Evolutionary conservation across 2,888 invertebrate genomes (phyloP), one percentile per base, ranked within the genome.

Genomic region (Hyposoter dolosus): DNA sequence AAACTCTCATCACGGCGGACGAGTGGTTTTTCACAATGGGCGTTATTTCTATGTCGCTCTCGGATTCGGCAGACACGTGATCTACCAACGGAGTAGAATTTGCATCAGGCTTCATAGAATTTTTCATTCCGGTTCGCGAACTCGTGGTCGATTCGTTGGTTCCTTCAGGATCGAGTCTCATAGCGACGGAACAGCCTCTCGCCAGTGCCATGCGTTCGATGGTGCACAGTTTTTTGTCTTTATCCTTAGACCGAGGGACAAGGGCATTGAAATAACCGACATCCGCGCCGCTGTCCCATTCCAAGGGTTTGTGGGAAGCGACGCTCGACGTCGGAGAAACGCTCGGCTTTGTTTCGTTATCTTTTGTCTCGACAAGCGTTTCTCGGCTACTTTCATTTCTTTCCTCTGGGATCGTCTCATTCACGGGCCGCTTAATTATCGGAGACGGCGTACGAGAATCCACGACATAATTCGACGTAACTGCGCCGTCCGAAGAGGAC

Each of bases 261-360:
- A 91, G 88, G 19, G 95, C 95, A 89, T 96, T 96, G 45, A 94
- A 95, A 93, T 98, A 98, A 0, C 98, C 98, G 66, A 98, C 97
- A 94, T 98, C 98, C 0, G 97, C 98, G 35, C 98, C 96, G 53
- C 97, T 98, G 92, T 98, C 98, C 98, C 98, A 98, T 94, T 98
- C 98, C 2, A 98, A 94, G 87, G 96, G 97, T 76, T 96, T 96
- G 90, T 96, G 96, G 0, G 97, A 97, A 75, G 97, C 96, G 0
- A 96, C 94, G 91, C 97, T 97, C 87, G 97, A 97, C 23, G 97
- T 96, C 0, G 98, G 97, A 7, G 97, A 97, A 35, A 95, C 92
- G n/a, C 94, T 93, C 82, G 95, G 94, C 87, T 95, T 94, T 72
- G 91, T 94, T 93, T 91, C 94, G 91, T 87, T 84, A 1, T 89